A percentile compares a stretch with the other conserved stretches of the same genome.
phyloP scores from a whole-genome alignment of 2,888 invertebrate genomes.

The Plutella xylostella region DNA sequence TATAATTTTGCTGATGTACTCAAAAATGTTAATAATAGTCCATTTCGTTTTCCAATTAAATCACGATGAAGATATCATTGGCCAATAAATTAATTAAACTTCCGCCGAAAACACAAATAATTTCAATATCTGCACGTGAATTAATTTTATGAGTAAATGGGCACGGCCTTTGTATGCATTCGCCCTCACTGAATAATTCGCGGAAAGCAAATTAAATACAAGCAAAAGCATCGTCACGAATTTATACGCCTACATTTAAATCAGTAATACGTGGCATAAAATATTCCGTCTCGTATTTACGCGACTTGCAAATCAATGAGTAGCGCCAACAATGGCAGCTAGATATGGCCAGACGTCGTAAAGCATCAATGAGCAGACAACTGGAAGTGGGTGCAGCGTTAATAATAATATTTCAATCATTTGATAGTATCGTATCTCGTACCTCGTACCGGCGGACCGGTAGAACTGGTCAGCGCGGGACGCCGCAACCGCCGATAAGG shows the following conservation, averaged over 20 bases:
- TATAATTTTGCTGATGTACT: not conserved
- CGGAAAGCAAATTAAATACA: not conserved
- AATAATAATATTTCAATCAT: slow-evolving; percentile 18
- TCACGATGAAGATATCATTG: slow-evolving; percentile 33
- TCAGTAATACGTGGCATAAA: no score
- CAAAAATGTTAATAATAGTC: slow-evolving; percentile 3
- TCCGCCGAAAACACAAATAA: slow-evolving; percentile 23
- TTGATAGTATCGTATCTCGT: slow-evolving; percentile 17
- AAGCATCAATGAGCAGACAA: slow-evolving; percentile 4
- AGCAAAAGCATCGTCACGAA: not conserved
- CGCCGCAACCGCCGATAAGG: slow-evolving; percentile 6
- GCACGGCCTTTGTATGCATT: slow-evolving; percentile 13
- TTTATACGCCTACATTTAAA: no score
- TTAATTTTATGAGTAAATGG: slow-evolving; percentile 18
- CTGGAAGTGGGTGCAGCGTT: slow-evolving; percentile 15
- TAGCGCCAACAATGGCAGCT: not conserved
- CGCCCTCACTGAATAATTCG: slow-evolving; percentile 11
- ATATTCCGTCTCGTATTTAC: not conserved
- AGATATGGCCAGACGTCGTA: not conserved
- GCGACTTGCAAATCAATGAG: not conserved
- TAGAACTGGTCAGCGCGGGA: slow-evolving; percentile 7
- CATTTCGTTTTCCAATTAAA: slow-evolving; percentile 33
- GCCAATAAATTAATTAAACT: slow-evolving; percentile 14
- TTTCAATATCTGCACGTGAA: slow-evolving; percentile 24
- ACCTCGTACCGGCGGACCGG: slow-evolving; percentile 11